Base-by-base conservation (phyloP, 1,140 invertebrate genomes). In the Wasmannia auropunctata region DNA sequence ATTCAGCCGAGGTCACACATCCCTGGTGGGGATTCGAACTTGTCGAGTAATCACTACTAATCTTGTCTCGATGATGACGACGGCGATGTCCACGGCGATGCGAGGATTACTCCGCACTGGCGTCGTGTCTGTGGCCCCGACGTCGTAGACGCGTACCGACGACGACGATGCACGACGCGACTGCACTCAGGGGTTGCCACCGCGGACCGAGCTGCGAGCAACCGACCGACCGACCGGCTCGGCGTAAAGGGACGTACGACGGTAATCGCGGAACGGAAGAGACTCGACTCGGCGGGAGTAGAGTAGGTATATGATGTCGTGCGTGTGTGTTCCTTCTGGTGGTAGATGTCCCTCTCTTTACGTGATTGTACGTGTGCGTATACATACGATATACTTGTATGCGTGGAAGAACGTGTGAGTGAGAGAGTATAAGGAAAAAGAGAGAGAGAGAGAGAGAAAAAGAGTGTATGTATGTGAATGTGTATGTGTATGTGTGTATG, bases 371-470 rank as follows among this genome's bases (percentile, higher is more conserved):
- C 51, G 67, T 83, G 67, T 83, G 67, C 37, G 79, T 83, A 83
- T 83, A 74, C 67, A 83, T 83, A 83, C 67, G 76, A n/a, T 75
- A 63, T 75, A 84, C 51, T 56, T 76, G 72, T 75, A 28, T 62
- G 8, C 14, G 72, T 49, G 81, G 28, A 4, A 70, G 37, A 56
- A 19, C 22, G 54, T 75, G 67, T 74, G 75, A 31, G 74, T 75
- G 72, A 87, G 87, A 67, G 62, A 54, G 22, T 40, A 54, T 22
- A 56, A 34, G 67, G 46, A 86, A 43, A 86, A 37, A 51, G 43
- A 91, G 89, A 86, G 70, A 91, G 46, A 34, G 69, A 84, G 69
- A 87, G 87, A 86, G 87, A 86, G 75, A 91, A 88, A 85, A 88
- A 89, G 89, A 90, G 86, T 69, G 43, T 63, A 40, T 70, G 37